Evolutionary conservation across 2,797 vertebrate genomes (phyloP).

Genomic region (Sebastes iracundus): DNA sequence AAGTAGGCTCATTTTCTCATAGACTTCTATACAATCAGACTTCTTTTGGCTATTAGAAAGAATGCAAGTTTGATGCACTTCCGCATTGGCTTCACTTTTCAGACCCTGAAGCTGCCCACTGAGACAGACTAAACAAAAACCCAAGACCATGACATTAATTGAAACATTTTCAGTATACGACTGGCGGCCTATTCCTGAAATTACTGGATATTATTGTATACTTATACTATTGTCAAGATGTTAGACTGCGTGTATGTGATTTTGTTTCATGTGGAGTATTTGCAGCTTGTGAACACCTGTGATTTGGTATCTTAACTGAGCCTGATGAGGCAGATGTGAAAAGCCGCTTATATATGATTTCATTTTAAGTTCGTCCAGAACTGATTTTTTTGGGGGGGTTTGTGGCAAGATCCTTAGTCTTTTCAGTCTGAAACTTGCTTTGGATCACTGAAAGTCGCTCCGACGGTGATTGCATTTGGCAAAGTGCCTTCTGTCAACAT

Average conservation of each 20-base stretch:
- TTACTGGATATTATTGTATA: background rate
- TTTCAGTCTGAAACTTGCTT: background rate
- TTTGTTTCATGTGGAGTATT: background rate
- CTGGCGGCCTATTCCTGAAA: background rate
- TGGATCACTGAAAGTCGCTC: conserved; percentile 1
- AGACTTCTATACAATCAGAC: too few relatives aligned
- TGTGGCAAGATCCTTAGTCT: background rate
- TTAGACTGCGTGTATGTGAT: background rate
- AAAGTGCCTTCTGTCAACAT: background rate
- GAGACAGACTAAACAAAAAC: too few relatives aligned
- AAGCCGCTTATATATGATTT: background rate
- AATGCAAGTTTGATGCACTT: too few relatives aligned
- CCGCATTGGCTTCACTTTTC: too few relatives aligned
- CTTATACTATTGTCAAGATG: background rate
- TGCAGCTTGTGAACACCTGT: background rate
- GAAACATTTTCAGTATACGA: background rate
- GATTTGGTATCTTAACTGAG: background rate
- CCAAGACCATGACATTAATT: too few relatives aligned
- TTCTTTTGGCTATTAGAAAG: too few relatives aligned
- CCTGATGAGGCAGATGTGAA: background rate
- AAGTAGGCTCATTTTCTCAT: background rate
- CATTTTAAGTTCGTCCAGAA: background rate
- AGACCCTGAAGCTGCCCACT: too few relatives aligned
- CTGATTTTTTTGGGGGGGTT: background rate
- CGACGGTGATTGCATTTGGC: conserved; percentile 25